Evolutionary conservation across 2,797 vertebrate species (phyloP), one percentile per base, ranked within the genome.

Genomic region (Scolopax rusticola): DNA sequence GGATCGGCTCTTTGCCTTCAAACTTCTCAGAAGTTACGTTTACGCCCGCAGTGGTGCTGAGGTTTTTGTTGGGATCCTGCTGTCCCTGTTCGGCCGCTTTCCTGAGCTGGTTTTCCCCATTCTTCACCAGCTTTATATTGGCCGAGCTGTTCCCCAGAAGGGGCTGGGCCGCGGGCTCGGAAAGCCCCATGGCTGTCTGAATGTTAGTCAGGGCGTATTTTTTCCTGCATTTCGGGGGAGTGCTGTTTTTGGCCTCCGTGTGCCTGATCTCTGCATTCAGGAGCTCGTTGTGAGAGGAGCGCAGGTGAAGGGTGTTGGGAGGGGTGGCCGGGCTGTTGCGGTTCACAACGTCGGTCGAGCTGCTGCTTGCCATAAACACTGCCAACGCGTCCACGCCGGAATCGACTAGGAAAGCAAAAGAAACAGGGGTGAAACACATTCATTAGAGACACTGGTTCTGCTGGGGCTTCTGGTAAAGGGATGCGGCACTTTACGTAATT

Each of bases 111-210:
- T 99, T 99, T 97, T 99, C 99, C 14, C 99, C 99, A 41, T 99
- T 99, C 97, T 99, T 99, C 54, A 99, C 99, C 91, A 99, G 98
- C 97, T 99, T 99, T 24, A 99, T 98, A 92, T 99, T 99, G 93
- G 99, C 98, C 17, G 98, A 98, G 93, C 98, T 38, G 36, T 91
- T 98, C 95, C 93, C 99, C 98, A 97, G 98, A 92, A 86, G 98
- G 96, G 97, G 99, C 98, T 93, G 98, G 21, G 85, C 98, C 64
- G 97, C 98, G 18, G 95, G 98, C 71, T 99, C 99, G 0, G 98
- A 98, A 83, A 99, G 98, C 28, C 99, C 99, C 99, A 99, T 99
- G 61, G 98, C 99, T 3, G 98, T 98, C 92, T 99, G 99, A 63
- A 99, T 99, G 57, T 98, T 99, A 95, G 99, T 99, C 97, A 99